Evolutionary conservation across 2,888 invertebrate genomes (phyloP), one percentile per base, ranked within the genome.

Genomic region (Pristionchus fissidentatus): DNA sequence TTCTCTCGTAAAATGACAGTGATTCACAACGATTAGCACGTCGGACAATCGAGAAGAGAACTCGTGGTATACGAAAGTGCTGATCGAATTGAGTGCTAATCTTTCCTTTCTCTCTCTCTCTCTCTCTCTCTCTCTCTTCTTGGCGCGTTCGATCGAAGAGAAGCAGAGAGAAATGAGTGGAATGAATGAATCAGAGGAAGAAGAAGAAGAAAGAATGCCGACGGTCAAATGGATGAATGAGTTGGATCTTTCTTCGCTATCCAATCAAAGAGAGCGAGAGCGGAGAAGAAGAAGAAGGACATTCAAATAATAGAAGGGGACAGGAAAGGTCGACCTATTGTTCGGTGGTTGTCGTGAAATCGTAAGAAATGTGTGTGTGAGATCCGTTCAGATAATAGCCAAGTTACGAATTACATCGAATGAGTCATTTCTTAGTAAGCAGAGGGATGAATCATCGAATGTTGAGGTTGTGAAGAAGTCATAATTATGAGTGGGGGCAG

Each of bases 251-350:
- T n/a, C n/a, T n/a, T 70, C 41, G 70, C 70, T 70, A 70, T 10
- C 70, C 77, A 77, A 77, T 52, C 46, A 32, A 77, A 77, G 52
- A 49, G 41, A 49, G 77, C 32, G 32, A 52, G 52, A 22, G 52
- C 75, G 49, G 35, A 35, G 19, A 70, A 75, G 75, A 46, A 32
- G 77, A 32, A 41, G 52, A 77, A 77, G 77, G 52, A 77, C 46
- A 41, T 77, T 77, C 77, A 52, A 77, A 77, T 77, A 52, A 46
- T 38, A 66, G 70, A 41, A 70, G 43, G 5, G 22, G 66, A 7
- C 66, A 38, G 22, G 66, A 19, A 22, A 29, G 10, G 35, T n/a
- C 62, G 62, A 32, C 15, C 32, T 38, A 66, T 29, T 66, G 2
- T 1, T 22, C 3, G 38, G 26, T 29, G 60, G 35, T 38, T 29